Conservation (phyloP, 2,113 vertebrate species). For the Euleptes europaea region DNA sequence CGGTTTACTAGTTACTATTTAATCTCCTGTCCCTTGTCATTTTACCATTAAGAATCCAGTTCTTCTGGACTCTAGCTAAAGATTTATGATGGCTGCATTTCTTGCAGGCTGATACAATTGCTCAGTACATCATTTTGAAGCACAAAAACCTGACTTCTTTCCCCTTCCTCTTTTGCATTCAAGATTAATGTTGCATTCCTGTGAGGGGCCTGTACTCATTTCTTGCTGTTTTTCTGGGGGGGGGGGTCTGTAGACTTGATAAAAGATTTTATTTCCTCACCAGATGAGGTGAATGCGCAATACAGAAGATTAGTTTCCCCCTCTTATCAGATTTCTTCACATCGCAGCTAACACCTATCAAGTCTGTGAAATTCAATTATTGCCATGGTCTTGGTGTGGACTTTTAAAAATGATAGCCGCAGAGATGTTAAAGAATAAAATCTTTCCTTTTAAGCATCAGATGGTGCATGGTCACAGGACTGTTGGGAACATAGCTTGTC, state of each 20-base stretch:
- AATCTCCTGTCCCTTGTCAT: background rate
- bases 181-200: rapidly evolving
- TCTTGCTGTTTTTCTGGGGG: rapidly evolving
- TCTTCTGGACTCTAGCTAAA: background rate
- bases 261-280: background rate
- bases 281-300: background rate
- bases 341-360: background rate
- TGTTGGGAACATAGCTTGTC: rapidly evolving
- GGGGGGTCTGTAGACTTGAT: rapidly evolving
- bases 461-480: background rate
- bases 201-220: rapidly evolving
- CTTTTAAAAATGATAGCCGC: background rate
- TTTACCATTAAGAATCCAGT: background rate
- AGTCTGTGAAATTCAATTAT: background rate
- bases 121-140: background rate
- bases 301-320: background rate
- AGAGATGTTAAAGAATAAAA: background rate
- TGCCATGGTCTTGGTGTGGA: background rate
- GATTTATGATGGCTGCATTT: background rate
- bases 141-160: background rate
- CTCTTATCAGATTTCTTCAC: background rate
- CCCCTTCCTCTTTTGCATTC: background rate
- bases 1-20: background rate
- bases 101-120: background rate
- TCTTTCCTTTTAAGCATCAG: background rate